phyloP scores from a whole-genome alignment of 2,797 vertebrate genomes.

The Clarias pachynema region DNA sequence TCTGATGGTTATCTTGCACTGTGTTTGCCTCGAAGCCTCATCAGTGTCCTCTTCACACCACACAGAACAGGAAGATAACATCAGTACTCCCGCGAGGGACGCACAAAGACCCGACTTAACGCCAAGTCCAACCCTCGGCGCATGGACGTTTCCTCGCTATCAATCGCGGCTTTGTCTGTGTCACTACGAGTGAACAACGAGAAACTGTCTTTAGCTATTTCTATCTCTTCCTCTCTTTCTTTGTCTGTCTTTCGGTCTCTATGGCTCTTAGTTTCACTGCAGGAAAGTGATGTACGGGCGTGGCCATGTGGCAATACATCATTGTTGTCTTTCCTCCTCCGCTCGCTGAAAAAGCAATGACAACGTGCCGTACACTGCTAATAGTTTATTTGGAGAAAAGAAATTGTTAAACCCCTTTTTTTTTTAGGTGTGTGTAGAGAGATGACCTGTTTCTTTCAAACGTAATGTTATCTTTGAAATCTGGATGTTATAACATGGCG shows the following conservation, averaged over 20 bases:
- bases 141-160: conserved; percentile 3
- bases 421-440: neutral
- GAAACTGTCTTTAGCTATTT: neutral
- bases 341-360: neutral
- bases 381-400: neutral
- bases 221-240: neutral
- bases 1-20: conserved; percentile 32
- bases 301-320: neutral
- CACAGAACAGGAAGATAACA: conserved; percentile 34
- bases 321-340: conserved; percentile 7
- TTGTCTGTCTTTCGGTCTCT: neutral
- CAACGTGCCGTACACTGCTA: neutral
- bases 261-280: neutral
- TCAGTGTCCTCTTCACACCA: conserved; percentile 29
- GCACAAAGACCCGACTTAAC: conserved; percentile 27
- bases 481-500: neutral
- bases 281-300: neutral
- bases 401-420: neutral
- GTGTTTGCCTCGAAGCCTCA: conserved; percentile 28
- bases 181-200: neutral
- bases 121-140: neutral
- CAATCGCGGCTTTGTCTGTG: conserved; percentile 33
- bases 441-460: neutral
- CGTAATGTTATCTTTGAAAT: neutral
- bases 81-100: conserved; percentile 31